Evolutionary conservation across 2,113 vertebrate genomes (phyloP).

Genomic region (Python bivittatus): DNA sequence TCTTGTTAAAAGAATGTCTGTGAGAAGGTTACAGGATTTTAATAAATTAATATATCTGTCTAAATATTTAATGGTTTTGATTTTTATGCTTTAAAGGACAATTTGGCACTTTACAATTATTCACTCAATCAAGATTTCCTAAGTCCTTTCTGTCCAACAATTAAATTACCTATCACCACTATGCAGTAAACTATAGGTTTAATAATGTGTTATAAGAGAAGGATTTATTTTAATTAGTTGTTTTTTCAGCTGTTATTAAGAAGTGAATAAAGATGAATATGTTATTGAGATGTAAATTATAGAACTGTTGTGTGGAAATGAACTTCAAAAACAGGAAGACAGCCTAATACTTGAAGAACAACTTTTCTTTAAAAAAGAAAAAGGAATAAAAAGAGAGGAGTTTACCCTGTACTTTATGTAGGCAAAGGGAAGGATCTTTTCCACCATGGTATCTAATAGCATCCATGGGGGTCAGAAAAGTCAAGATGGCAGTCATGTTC

Average conservation of each 20-base stretch:
- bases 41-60: constrained; percentile 53
- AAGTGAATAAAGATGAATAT: constrained; percentile 67
- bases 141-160: constrained; percentile 66
- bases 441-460: not conserved
- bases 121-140: constrained; percentile 66
- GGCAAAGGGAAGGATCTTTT: not conserved
- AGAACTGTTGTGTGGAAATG: constrained; percentile 18
- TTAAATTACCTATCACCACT: constrained; percentile 72
- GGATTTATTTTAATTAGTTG: constrained; percentile 77
- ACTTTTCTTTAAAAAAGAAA: not conserved
- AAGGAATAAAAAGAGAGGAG: not conserved
- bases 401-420: not conserved
- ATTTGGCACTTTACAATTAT: constrained; percentile 65
- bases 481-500: not conserved
- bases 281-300: constrained; percentile 53
- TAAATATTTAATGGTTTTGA: constrained; percentile 64
- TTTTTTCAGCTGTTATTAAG: constrained; percentile 66
- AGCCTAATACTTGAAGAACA: not conserved
- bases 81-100: constrained; percentile 62
- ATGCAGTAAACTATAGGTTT: constrained; percentile 67
- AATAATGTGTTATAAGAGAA: constrained; percentile 71
- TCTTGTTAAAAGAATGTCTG: not conserved
- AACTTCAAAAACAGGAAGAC: not conserved
- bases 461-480: not conserved
- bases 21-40: constrained; percentile 44